Base-by-base conservation (phyloP, 1,140 invertebrate species). In the Battus philenor region DNA sequence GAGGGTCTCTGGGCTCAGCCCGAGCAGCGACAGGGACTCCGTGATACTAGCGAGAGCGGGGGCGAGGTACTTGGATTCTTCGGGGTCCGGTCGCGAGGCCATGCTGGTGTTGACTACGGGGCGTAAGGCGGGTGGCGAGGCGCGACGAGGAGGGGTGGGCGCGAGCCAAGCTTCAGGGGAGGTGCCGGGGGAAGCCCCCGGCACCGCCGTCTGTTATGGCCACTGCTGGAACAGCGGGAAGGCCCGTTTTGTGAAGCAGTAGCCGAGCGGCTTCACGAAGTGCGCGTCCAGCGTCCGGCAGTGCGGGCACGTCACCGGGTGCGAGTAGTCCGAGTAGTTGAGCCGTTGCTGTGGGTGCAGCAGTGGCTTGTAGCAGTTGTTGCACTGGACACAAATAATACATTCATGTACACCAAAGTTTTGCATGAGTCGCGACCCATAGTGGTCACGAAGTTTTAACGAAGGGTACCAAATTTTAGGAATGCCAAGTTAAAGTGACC, bases 311-410 rank as follows among this genome's bases (percentile, higher is more conserved):
- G 93, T 91, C 63, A 97, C 91, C 59, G 93, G 91, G 66, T 95
- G 95, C 78, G 95, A 97, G 89, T 98, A 98, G 86, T 98, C 95
- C 58, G 95, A 97, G 89, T 96, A 98, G 85, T 94, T 94, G 50
- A 97, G 87, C 55, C 94, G 90, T 83, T 97, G 94, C 65, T 95
- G 92, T 4, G 94, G 93, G 68, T 93, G 91, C 64, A 97, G 92
- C 39, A 97, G 89, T 11, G 94, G 90, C 81, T 94, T 93, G 82
- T 91, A 92, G 88, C 95, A 97, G 67, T 90, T 92, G 89, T 95
- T 96, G 88, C 96, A 97, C 94, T 96, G 76, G 51, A 26, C 50
- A 67, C 51, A 65, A 69, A 50, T 54, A 24, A 29, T 34, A 16
- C 12, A 20, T 15, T 43, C 10, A 7, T 24, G n/a, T n/a, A n/a